phyloP scores from a whole-genome alignment of 1,140 invertebrate species.

The Monomorium pharaonis region DNA sequence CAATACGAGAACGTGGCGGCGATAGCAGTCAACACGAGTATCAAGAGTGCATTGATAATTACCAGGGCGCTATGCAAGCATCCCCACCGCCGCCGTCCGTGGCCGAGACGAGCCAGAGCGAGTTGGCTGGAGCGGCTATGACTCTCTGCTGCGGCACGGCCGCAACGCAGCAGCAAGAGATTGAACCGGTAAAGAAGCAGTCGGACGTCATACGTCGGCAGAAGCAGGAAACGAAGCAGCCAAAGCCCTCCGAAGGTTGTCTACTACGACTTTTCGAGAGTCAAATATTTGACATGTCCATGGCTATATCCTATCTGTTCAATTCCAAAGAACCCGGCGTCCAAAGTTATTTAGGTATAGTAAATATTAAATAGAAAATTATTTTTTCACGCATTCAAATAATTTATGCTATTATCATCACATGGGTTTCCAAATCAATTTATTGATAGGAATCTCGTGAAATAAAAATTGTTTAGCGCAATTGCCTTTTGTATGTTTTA shows the following conservation, averaged over 20 bases:
- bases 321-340: slow-evolving; percentile 99
- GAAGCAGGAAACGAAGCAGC: slow-evolving; percentile 81
- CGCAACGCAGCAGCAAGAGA: slow-evolving; percentile 76
- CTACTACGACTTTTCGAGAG: slow-evolving; percentile 97
- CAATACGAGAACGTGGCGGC: slow-evolving; percentile 60
- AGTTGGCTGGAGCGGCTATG: slow-evolving; percentile 82
- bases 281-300: slow-evolving; percentile 98
- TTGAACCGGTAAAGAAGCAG: slow-evolving; percentile 69
- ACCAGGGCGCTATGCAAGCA: slow-evolving; percentile 57
- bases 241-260: slow-evolving; percentile 84
- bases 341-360: slow-evolving; percentile 95
- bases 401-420: not conserved
- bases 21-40: slow-evolving; percentile 13
- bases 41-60: slow-evolving; percentile 63
- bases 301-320: slow-evolving; percentile 98
- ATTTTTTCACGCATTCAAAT: not conserved
- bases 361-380: slow-evolving; percentile 27
- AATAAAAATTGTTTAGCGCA: not conserved
- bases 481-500: not conserved
- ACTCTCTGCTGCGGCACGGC: slow-evolving; percentile 83
- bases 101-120: slow-evolving; percentile 70
- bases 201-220: slow-evolving; percentile 70
- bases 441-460: not conserved
- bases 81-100: slow-evolving; percentile 53
- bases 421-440: not conserved